Percentiles rank a stretch among this genome's conserved stretches.
phyloP scores from a whole-genome alignment of 2,888 invertebrate genomes.

The Apodemia mormo region DNA sequence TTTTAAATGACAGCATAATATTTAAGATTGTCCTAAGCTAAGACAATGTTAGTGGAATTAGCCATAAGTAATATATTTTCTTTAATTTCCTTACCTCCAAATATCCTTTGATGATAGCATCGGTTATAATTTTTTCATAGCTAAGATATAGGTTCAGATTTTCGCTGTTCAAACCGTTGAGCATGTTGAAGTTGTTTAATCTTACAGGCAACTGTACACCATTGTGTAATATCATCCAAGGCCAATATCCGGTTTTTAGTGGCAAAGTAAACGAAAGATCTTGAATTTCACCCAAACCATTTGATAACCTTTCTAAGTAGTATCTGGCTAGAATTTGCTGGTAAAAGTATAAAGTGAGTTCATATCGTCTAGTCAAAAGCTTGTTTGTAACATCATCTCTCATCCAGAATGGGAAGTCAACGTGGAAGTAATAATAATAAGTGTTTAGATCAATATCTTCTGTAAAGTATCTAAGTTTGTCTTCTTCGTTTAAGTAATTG shows the following conservation, averaged over 20 bases:
- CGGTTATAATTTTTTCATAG: conserved; percentile 79
- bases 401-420: conserved; percentile 85
- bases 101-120: conserved; percentile 81
- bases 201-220: conserved; percentile 80
- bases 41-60: no score
- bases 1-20: no score
- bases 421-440: conserved; percentile 83
- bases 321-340: conserved; percentile 85
- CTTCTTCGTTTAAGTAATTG: conserved; percentile 76
- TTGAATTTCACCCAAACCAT: conserved; percentile 67
- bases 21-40: no score
- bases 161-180: conserved; percentile 54
- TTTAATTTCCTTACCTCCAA: conserved; percentile 56
- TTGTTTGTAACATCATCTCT: conserved; percentile 65
- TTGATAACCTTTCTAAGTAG: conserved; percentile 77
- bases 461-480: conserved; percentile 83
- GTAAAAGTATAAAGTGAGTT: conserved; percentile 82
- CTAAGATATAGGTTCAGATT: conserved; percentile 60
- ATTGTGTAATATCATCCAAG: conserved; percentile 78
- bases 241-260: conserved; percentile 79
- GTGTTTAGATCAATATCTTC: conserved; percentile 85
- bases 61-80: no score
- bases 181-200: conserved; percentile 63
- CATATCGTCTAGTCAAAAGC: conserved; percentile 67
- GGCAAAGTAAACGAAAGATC: conserved; percentile 71